Evolutionary conservation across 1,140 invertebrate genomes (phyloP), one percentile per base, ranked within the genome.

Genomic region (Temnothorax curvispinosus): DNA sequence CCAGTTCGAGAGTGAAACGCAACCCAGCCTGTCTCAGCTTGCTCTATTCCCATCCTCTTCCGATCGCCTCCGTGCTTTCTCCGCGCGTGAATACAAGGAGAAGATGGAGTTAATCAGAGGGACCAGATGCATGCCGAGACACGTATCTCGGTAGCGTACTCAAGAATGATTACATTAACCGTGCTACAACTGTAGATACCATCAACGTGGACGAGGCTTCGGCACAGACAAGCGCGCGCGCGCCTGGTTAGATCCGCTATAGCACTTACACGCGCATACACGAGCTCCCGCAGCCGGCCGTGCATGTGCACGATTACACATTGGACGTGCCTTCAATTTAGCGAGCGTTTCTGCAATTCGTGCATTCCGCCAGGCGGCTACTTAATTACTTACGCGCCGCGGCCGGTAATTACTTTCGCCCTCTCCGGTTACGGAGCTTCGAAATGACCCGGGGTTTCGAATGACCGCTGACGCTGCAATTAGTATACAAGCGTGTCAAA

Each of bases 341-440:
- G 76, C 87, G 52, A 78, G 60, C 54, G 74, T 54, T 90, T 82
- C 81, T 88, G 85, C 86, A 82, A 90, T 90, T 90, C 72, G 86
- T 47, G 76, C 89, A 90, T 88, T 77, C 75, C 71, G 74, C 89
- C 58, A 35, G 69, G 41, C 89, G 75, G 77, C 76, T 91, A 91
- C 89, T 90, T 91, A 91, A 91, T 91, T 91, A 91, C 90, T 91
- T 87, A 89, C 90, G 71, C 88, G 86, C 89, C 64, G 85, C 86
- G 88, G 76, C n/a, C 75, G 80, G 88, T 90, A 90, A 90, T 90
- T 90, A 90, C 89, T 90, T 90, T 90, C 80, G 80, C 85, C 89
- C 89, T 82, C 86, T 86, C 82, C 60, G 76, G 78, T 84, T 76
- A 77, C 82, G 15, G 47, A 47, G 50, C 62, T 76, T 76, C 47